phyloP scores from a whole-genome alignment of 1,140 invertebrate species.

The Ruditapes philippinarum region DNA sequence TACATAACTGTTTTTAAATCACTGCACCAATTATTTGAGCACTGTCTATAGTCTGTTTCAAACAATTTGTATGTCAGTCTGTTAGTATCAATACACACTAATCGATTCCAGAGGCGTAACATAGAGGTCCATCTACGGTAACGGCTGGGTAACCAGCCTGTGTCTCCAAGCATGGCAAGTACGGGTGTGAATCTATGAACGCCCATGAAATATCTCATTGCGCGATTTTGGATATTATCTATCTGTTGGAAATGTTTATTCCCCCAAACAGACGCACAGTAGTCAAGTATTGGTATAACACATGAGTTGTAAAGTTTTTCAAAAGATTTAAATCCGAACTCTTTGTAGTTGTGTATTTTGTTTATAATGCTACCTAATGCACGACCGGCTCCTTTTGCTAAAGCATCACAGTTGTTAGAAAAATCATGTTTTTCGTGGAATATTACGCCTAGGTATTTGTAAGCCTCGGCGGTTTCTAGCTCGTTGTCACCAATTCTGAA shows the following conservation, averaged over 20 bases:
- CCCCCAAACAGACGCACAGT: conserved; percentile 46
- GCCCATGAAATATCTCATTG: conserved; percentile 61
- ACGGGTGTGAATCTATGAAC: conserved; percentile 54
- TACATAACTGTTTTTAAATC: not conserved
- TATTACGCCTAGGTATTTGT: conserved; percentile 50
- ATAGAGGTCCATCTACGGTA: not conserved
- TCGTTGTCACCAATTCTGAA: conserved; percentile 29
- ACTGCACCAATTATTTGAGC: not conserved
- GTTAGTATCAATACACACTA: not conserved
- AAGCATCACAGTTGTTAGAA: conserved; percentile 18
- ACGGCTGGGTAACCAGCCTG: conserved; percentile 26
- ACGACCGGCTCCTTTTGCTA: conserved; percentile 40
- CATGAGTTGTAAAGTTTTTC: conserved; percentile 57
- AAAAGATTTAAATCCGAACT: conserved; percentile 57
- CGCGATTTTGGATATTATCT: conserved; percentile 61
- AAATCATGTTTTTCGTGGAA: conserved; percentile 51
- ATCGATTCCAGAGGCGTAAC: conserved; percentile 45
- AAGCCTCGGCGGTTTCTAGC: conserved; percentile 18
- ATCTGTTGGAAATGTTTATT: conserved; percentile 21
- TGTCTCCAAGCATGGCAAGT: conserved; percentile 24
- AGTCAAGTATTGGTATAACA: conserved; percentile 59
- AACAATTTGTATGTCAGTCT: conserved; percentile 21
- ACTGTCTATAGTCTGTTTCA: not conserved
- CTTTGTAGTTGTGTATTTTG: conserved; percentile 19
- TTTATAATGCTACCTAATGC: conserved; percentile 37